Evolutionary conservation across 2,888 invertebrate genomes (phyloP).

Genomic region (Chymomyza fuscimana): DNA sequence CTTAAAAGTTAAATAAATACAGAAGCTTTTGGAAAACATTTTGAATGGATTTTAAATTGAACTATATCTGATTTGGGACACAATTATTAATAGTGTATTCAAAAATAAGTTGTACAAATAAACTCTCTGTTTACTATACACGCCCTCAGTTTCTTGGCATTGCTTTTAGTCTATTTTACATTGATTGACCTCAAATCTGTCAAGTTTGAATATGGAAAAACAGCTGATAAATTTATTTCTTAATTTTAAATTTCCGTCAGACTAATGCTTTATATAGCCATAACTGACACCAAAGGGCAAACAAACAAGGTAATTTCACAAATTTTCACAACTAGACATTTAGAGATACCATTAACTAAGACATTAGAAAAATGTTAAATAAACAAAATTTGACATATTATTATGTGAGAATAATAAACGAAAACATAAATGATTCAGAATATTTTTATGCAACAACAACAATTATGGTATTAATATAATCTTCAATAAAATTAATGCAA

Average conservation of each 20-base stretch:
- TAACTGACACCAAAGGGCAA: conserved; percentile 51
- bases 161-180: neutral
- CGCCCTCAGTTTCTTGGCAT: too few species aligned
- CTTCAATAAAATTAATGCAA: neutral
- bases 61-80: too few species aligned
- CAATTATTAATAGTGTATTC: too few species aligned
- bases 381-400: neutral
- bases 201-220: neutral
- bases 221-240: conserved; percentile 4
- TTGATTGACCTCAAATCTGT: neutral
- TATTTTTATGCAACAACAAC: conserved; percentile 1
- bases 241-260: conserved; percentile 26
- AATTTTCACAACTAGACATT: conserved; percentile 10
- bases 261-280: conserved; percentile 5
- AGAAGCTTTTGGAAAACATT: too few species aligned
- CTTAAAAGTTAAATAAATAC: too few species aligned
- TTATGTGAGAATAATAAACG: conserved; percentile 15
- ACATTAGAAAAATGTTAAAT: neutral
- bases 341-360: conserved; percentile 1
- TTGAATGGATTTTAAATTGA: too few species aligned
- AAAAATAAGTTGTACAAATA: too few species aligned
- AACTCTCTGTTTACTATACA: too few species aligned
- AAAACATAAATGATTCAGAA: neutral
- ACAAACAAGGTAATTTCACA: conserved; percentile 37
- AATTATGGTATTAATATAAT: neutral